Base-by-base conservation (phyloP, 2,113 vertebrate genomes). In the Gasterosteus nipponicus region DNA sequence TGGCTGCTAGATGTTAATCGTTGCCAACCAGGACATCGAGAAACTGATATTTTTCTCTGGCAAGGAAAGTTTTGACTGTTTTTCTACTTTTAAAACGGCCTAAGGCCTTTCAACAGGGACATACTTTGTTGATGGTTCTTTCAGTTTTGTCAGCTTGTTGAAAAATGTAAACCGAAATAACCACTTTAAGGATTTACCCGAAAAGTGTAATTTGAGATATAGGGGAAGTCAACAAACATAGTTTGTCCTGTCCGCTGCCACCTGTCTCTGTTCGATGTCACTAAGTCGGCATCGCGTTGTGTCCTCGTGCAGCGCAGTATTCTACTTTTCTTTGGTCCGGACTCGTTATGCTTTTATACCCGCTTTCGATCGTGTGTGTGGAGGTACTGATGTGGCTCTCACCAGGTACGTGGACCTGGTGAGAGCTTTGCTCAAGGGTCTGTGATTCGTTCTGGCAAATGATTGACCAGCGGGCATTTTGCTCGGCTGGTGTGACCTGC, bases 391-490 rank as follows among this genome's bases (percentile, higher is more conserved):
- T 22, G 18, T 31, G 10, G 5, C 14, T 12, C 35, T 38, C 10
- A 18, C 16, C 0, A 41, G 12, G 63, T 1, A 38, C 35, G 1
- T 38, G 35, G 5, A 38, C 39, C 47, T 18, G 31, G 61, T 47
- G 35, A 46, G 38, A 44, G 29, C 42, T 56, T n/a, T n/a, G 8
- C 10, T 49, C 16, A 46, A 39, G 49, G 29, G 35, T 69, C 26
- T 58, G 26, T 31, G 15, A 57, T 75, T 65, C 65, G 46, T 60
- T 16, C 54, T 67, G 31, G 65, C 77, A 62, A 84, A 86, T 77
- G 61, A 86, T 87, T 85, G 57, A 82, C 77, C 26, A 53, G 18
- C 10, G 19, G n/a, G 42, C 58, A 16, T 79, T 73, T 77, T 26
- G 67, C 59, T 69, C 49, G 16, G 26, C 49, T 1, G 0, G 29